Evolutionary conservation across 2,113 vertebrate genomes (phyloP).

Genomic region (Perccottus glenii): DNA sequence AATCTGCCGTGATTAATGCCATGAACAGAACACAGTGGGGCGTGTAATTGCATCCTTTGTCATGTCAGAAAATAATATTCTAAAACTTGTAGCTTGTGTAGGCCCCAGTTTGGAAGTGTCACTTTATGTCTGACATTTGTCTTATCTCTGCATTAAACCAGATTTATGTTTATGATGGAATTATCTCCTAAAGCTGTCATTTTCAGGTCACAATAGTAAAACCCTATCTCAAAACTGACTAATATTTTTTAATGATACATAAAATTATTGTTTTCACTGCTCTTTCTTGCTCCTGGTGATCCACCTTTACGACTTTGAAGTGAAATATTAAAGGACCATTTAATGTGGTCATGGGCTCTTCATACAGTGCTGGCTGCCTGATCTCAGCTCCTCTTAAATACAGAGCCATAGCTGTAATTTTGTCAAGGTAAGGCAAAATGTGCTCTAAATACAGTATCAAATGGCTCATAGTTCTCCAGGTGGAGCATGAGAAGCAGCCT

Average conservation of each 20-base stretch:
- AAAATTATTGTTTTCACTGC: constrained; percentile 80
- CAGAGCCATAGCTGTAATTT: constrained; percentile 82
- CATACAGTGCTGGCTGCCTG: constrained; percentile 72
- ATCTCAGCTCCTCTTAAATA: constrained; percentile 77
- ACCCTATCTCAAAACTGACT: constrained; percentile 69
- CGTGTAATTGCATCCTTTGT: constrained; percentile 33
- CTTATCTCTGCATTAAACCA: no score
- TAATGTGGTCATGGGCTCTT: constrained; percentile 80
- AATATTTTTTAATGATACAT: constrained; percentile 79
- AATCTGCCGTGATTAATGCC: constrained; percentile 53
- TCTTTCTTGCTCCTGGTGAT: constrained; percentile 67
- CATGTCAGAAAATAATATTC: constrained; percentile 30
- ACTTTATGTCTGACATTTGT: no score
- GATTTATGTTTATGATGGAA: constrained; percentile 6
- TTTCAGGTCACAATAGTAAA: constrained; percentile 62
- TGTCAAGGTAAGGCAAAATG: constrained; percentile 83
- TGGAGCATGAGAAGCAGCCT: constrained; percentile 33
- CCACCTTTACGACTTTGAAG: constrained; percentile 76
- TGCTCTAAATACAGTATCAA: constrained; percentile 84
- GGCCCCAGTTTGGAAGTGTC: background rate
- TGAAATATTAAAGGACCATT: constrained; percentile 78
- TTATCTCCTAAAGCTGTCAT: constrained; percentile 61
- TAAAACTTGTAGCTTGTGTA: constrained; percentile 5
- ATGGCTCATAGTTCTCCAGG: constrained; percentile 69
- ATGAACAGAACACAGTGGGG: constrained; percentile 45